These are phyloP conservation scores for Bettongia penicillata DNA, from an alignment of 2,113 vertebrate genomes.

Conservation along the genomic window DNA sequence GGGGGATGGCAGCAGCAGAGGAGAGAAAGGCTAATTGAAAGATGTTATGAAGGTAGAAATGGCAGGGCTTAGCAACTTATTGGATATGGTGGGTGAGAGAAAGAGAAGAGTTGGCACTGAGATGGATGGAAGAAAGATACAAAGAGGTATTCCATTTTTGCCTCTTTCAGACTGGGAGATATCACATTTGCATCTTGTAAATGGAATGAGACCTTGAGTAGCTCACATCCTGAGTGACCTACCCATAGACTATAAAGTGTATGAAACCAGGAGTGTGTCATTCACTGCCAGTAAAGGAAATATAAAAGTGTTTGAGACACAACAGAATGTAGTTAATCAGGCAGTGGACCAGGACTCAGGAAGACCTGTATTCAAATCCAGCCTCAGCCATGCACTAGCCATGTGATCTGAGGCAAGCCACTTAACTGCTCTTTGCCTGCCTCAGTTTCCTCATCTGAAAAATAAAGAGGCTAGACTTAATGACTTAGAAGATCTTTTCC, in stretches of 20 bases:
- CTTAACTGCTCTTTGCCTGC: background rate
- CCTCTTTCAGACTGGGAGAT: background rate
- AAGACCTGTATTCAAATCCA: background rate
- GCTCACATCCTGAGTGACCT: background rate
- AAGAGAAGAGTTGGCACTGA: background rate
- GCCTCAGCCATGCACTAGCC: background rate
- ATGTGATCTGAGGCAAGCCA: background rate
- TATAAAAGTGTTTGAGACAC: background rate
- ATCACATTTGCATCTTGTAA: background rate
- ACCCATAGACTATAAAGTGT: background rate
- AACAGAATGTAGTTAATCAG: background rate
- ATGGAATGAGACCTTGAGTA: background rate
- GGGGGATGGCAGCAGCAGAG: background rate
- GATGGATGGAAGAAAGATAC: background rate
- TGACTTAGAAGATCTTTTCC: background rate
- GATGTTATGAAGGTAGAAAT: background rate
- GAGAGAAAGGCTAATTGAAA: background rate
- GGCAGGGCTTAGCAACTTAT: background rate
- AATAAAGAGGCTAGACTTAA: background rate
- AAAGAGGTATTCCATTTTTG: no score
- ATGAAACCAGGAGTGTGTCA: background rate
- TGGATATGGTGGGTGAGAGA: background rate
- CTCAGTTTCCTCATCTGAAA: background rate
- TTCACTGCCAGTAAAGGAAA: background rate
- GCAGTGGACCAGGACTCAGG: background rate